phyloP scores from a whole-genome alignment of 2,888 invertebrate genomes.

The Mythimna lalbum region DNA sequence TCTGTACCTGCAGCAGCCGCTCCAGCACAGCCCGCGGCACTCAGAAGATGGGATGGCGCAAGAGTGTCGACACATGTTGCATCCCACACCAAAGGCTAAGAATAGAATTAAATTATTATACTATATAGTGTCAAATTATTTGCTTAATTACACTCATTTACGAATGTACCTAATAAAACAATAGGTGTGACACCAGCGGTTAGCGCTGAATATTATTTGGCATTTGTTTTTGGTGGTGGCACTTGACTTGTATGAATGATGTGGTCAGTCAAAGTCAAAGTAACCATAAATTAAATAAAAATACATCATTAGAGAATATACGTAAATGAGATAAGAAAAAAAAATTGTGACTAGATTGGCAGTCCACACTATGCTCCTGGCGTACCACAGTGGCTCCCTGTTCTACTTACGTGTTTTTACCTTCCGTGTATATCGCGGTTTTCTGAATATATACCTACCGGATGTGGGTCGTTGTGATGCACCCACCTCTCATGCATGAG shows the following conservation, averaged over 20 bases:
- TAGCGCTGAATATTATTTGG: background rate
- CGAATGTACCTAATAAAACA: conserved; percentile 14
- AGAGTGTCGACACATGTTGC: too few species aligned
- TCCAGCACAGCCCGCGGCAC: too few species aligned
- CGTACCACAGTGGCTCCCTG: background rate
- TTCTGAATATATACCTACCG: too few species aligned
- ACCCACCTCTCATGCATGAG: too few species aligned
- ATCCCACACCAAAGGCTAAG: too few species aligned
- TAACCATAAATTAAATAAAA: background rate
- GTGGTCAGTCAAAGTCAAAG: background rate
- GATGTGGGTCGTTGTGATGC: too few species aligned
- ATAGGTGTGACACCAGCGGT: background rate
- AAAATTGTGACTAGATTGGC: background rate
- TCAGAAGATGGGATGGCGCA: too few species aligned
- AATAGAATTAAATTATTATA: too few species aligned
- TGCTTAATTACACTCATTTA: conserved; percentile 13
- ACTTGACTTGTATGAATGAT: background rate
- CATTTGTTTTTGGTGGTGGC: conserved; percentile 1
- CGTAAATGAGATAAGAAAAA: background rate
- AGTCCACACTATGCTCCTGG: background rate
- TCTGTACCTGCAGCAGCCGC: too few species aligned
- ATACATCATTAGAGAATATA: too few species aligned
- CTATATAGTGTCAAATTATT: conserved; percentile 37
- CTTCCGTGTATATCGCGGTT: too few species aligned
- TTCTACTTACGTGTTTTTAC: background rate